Percentiles rank a stretch among this genome's conserved stretches.
Evolutionary conservation across 1,140 invertebrate genomes (phyloP).

Genomic region (Sarcophaga peregrina): DNA sequence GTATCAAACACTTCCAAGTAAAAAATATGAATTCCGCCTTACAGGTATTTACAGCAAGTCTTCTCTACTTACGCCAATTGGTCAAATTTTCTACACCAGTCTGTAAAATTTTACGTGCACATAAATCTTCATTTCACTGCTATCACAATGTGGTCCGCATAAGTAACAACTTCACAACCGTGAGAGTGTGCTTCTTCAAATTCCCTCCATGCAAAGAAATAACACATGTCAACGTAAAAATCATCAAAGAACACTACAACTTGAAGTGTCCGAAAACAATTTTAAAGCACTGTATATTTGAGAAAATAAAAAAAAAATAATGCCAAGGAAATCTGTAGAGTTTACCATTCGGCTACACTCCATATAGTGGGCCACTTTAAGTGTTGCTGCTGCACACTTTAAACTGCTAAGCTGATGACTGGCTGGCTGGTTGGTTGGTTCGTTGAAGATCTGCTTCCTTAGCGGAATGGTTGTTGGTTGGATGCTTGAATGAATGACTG

Average conservation of each 20-base stretch:
- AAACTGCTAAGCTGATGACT: neutral
- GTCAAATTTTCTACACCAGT: no score
- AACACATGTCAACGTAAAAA: neutral
- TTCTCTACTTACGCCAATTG: no score
- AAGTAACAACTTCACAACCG: no score
- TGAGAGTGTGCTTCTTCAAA: no score
- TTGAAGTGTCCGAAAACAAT: neutral
- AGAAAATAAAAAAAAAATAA: neutral
- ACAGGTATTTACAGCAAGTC: no score
- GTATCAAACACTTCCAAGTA: no score
- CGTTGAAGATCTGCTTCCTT: neutral
- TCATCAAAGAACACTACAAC: neutral
- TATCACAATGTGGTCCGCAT: no score
- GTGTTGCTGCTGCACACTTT: neutral
- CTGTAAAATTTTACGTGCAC: no score
- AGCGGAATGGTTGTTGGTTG: neutral
- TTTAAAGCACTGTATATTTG: neutral
- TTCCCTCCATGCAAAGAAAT: no score
- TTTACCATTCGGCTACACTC: neutral
- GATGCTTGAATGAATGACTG: neutral
- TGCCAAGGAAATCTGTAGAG: neutral
- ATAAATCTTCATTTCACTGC: no score
- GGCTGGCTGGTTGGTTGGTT: neutral
- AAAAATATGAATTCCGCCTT: no score
- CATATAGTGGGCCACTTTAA: neutral